Evolutionary conservation across 2,113 vertebrate species (phyloP).

Genomic region (Chlorodrepanis virens): DNA sequence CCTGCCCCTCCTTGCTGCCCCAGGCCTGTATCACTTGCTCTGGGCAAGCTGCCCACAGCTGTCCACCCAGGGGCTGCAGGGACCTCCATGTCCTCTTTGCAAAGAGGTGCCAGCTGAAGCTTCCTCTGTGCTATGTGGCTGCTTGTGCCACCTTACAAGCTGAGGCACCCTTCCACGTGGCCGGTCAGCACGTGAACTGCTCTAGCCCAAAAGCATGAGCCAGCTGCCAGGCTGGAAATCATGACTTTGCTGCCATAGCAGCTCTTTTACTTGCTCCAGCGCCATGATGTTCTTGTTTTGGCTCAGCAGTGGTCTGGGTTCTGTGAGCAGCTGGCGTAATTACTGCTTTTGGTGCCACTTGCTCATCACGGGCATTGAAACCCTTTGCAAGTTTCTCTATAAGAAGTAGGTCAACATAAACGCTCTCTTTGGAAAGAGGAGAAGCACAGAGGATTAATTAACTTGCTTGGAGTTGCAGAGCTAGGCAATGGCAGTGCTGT

Average conservation of each 20-base stretch:
- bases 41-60: background rate
- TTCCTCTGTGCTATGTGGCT: background rate
- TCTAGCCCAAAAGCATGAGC: background rate
- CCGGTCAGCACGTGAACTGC: rapidly evolving
- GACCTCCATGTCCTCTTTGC: background rate
- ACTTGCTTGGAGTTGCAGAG: background rate
- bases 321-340: background rate
- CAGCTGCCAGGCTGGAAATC: background rate
- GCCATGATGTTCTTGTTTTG: background rate
- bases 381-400: background rate
- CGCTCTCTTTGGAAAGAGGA: background rate
- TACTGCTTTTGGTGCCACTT: background rate
- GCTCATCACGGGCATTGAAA: background rate
- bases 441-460: conserved; percentile 16
- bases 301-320: background rate
- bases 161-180: background rate
- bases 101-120: background rate
- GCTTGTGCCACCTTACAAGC: background rate
- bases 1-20: background rate
- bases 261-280: background rate
- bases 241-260: background rate
- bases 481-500: background rate
- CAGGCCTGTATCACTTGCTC: background rate
- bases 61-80: background rate
- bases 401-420: conserved; percentile 28